Evolutionary conservation across 37 sponge, comb jelly and placozoan genomes (phyloP).

Genomic region (Beroe forskalii): DNA sequence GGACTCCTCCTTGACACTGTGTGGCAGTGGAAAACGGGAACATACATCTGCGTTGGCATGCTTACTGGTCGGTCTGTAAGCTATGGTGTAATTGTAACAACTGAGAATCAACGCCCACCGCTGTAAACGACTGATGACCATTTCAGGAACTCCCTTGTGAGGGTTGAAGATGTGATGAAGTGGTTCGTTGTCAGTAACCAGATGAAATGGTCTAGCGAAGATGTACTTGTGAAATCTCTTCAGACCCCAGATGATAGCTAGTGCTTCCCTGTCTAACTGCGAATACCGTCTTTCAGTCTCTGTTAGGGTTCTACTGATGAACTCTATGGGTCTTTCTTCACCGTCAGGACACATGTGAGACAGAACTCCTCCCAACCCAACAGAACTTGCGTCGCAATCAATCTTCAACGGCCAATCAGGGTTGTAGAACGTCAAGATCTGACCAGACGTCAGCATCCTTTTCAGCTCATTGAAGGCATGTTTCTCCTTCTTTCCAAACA

Average conservation of each 20-base stretch:
- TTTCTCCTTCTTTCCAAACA: constrained; percentile 30
- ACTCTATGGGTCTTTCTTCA: constrained; percentile 67
- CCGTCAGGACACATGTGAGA: constrained; percentile 64
- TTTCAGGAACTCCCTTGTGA: constrained; percentile 47
- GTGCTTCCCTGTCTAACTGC: constrained; percentile 12
- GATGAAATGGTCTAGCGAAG: constrained; percentile 65
- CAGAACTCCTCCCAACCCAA: constrained; percentile 68
- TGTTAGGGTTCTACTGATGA: constrained; percentile 63
- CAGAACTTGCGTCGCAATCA: constrained; percentile 67
- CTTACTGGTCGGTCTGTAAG: constrained; percentile 32
- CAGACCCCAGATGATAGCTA: neutral
- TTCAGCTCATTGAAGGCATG: constrained; percentile 68
- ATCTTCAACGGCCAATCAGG: constrained; percentile 8
- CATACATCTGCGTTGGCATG: constrained; percentile 66
- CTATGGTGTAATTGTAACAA: constrained; percentile 64
- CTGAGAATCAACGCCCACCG: constrained; percentile 68
- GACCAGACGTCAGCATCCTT: constrained; percentile 64
- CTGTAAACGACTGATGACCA: constrained; percentile 66
- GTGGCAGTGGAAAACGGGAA: constrained; percentile 58
- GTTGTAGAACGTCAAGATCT: too few species aligned
- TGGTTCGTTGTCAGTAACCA: constrained; percentile 71
- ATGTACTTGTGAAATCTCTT: constrained; percentile 70
- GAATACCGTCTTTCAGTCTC: constrained; percentile 59
- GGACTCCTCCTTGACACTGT: neutral
- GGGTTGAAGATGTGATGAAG: constrained; percentile 67